Evolutionary conservation across 2,113 vertebrate species (phyloP), one percentile per base, ranked within the genome.

Genomic region (Dipodomys merriami): DNA sequence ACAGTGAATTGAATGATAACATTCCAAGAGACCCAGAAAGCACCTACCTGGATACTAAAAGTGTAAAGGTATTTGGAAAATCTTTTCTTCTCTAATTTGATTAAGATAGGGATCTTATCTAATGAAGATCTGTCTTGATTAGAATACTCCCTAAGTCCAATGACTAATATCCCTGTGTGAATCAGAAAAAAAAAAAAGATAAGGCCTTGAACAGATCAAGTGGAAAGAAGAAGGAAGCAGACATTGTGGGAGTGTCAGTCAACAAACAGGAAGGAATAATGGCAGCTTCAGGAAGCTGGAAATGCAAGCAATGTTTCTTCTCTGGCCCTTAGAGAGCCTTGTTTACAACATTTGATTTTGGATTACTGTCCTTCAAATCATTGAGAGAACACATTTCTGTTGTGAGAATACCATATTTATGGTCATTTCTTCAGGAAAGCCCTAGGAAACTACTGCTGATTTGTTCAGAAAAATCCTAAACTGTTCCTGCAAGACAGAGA

Each of bases 51-150:
- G 5, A 71, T 25, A 13, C 5, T 64, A 65, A 67, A 49, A 81
- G 68, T 80, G 19, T 88, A 94, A 67, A 1, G 1, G n/a, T 76
- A 87, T 81, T 91, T 82, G 27, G 64, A 91, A 81, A 64, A 87
- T 73, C 5, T 15, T 4, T 4, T 29, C 74, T 86, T 77, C 71
- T 44, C 22, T 60, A 30, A 73, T 91, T 7, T 79, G 76, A 65
- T 62, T 94, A 84, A 86, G 15, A 29, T 62, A 86, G 18, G 6
- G 3, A 60, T 80, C 25, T 90, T 29, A 69, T 39, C 39, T 39
- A 95, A 15, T 62, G 74, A 23, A 71, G 20, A 78, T 72, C 6
- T 68, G 64, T 9, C 64, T 46, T 16, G 1, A 72, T 91, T 89
- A 74, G 4, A 1, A 6, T 57, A 3, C 5, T 2, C 27, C 18